phyloP scores from a whole-genome alignment of 1,140 invertebrate genomes.

The Nymphalis io region DNA sequence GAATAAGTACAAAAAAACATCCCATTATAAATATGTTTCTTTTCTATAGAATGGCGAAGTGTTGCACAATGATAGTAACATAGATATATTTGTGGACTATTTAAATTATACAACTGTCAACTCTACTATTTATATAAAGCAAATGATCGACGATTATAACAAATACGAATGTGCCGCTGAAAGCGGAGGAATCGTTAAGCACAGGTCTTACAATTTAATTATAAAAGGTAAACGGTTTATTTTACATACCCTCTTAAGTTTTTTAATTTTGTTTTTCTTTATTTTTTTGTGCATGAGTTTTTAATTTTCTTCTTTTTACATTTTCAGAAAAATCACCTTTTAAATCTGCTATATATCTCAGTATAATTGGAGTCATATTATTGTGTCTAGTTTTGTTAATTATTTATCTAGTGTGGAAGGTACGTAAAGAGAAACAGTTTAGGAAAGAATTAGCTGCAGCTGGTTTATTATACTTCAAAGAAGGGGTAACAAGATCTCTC shows the following conservation, averaged over 20 bases:
- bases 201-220: conserved; percentile 44
- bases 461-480: conserved; percentile 88
- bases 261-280: too few species aligned
- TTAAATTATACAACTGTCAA: conserved; percentile 49
- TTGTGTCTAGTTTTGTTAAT: conserved; percentile 79
- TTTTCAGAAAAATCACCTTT: conserved; percentile 53
- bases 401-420: conserved; percentile 80
- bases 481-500: conserved; percentile 89
- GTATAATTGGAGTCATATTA: conserved; percentile 71
- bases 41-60: conserved; percentile 16
- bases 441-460: conserved; percentile 83
- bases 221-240: conserved; percentile 47
- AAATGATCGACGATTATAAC: conserved; percentile 54
- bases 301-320: neutral
- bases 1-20: too few species aligned
- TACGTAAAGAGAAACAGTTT: conserved; percentile 83
- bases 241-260: too few species aligned
- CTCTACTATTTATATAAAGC: conserved; percentile 51
- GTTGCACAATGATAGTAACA: conserved; percentile 4
- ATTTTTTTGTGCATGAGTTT: too few species aligned
- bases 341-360: conserved; percentile 49
- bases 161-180: conserved; percentile 59
- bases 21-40: neutral
- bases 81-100: conserved; percentile 36
- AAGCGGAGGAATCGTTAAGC: conserved; percentile 32